phyloP scores from a whole-genome alignment of 92 coral and sea anemone species.

The Phenganax stokvisi region DNA sequence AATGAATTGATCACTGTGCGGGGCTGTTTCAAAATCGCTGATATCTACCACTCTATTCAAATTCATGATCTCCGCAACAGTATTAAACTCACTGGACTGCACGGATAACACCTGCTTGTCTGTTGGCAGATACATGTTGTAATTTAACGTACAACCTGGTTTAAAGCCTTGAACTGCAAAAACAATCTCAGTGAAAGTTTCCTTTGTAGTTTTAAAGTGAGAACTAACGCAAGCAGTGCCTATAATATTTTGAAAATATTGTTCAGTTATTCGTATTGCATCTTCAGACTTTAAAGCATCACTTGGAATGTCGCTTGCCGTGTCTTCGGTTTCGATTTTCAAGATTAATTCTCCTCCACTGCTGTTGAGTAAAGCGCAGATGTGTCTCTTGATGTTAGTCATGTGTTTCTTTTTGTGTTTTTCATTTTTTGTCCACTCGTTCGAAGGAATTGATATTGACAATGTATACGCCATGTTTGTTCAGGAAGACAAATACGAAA shows the following conservation, averaged over 20 bases:
- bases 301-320: neutral
- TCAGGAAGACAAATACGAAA: too few relatives aligned
- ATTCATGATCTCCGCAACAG: constrained; percentile 25
- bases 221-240: constrained; percentile 7
- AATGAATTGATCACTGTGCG: constrained; percentile 20
- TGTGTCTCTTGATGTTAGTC: neutral
- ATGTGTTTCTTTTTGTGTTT: neutral
- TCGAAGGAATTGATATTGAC: constrained; percentile 4
- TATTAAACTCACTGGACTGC: neutral
- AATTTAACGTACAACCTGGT: neutral
- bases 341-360: neutral
- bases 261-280: neutral
- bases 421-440: neutral
- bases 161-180: neutral
- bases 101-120: neutral
- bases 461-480: neutral
- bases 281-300: neutral
- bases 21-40: constrained; percentile 21
- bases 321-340: neutral
- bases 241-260: neutral
- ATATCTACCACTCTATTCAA: constrained; percentile 34
- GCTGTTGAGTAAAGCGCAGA: constrained; percentile 17
- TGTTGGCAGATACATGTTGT: constrained; percentile 7
- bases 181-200: neutral
- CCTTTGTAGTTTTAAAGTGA: neutral